Percentiles rank a stretch among this genome's conserved stretches.
These are phyloP conservation scores for Uromys caudimaculatus DNA, from an alignment of 2,797 vertebrate species.

Conservation along the genomic window DNA sequence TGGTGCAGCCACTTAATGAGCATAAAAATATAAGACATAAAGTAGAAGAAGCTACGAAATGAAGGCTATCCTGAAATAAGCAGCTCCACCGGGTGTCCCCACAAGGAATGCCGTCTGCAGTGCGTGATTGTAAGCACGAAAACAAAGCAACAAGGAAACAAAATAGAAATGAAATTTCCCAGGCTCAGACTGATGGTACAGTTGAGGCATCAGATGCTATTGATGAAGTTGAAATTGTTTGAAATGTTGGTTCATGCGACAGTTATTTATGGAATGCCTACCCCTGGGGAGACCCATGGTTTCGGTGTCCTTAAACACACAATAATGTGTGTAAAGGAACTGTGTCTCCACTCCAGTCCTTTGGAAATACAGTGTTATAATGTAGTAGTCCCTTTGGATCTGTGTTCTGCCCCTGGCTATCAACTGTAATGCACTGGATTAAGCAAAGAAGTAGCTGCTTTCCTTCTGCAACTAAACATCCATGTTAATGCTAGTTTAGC, in stretches of 20 bases:
- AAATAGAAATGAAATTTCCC: neutral
- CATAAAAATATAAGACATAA: constrained; percentile 61
- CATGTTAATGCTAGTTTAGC: neutral
- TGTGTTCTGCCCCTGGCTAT: neutral
- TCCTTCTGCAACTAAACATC: constrained; percentile 2
- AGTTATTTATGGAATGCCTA: neutral
- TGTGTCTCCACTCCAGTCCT: neutral
- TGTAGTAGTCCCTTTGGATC: neutral
- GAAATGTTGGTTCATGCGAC: neutral
- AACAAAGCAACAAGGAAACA: neutral
- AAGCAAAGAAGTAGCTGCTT: constrained; percentile 4
- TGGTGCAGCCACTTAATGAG: constrained; percentile 47
- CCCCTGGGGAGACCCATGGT: neutral
- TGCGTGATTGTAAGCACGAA: neutral
- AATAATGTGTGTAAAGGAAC: neutral
- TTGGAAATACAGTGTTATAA: neutral
- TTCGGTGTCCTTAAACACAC: neutral
- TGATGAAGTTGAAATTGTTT: neutral
- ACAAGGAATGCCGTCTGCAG: constrained; percentile 1
- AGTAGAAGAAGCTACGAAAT: constrained; percentile 54
- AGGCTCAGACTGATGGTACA: neutral
- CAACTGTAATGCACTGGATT: neutral
- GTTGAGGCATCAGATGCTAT: neutral
- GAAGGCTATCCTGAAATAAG: constrained; percentile 39
- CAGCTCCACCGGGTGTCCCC: neutral